These are phyloP conservation scores for Hippolais icterina DNA, from an alignment of 2,113 vertebrate genomes.

Conservation along the genomic window DNA sequence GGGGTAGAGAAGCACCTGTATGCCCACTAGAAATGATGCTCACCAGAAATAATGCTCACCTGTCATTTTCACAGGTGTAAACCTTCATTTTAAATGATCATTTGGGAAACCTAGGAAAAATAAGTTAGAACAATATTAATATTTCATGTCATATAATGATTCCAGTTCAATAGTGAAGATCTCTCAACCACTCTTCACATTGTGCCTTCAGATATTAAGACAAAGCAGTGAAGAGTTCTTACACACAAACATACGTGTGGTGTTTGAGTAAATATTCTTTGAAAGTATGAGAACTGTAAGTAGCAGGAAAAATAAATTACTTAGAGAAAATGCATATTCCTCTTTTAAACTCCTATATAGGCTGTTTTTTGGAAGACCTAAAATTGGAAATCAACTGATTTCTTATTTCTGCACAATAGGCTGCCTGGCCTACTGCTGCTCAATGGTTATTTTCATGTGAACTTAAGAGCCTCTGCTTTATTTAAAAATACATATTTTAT, in stretches of 20 bases:
- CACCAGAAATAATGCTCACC: background rate
- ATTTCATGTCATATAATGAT: background rate
- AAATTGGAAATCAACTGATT: background rate
- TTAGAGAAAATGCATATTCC: background rate
- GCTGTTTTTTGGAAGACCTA: background rate
- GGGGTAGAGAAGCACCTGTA: background rate
- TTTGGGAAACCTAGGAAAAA: background rate
- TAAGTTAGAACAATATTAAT: background rate
- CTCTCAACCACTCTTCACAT: fast-evolving
- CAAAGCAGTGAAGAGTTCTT: background rate
- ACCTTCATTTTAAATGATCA: background rate
- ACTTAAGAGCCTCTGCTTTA: background rate
- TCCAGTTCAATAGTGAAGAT: background rate
- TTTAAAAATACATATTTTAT: background rate
- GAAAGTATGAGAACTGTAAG: background rate
- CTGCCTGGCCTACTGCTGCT: background rate
- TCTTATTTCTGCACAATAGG: background rate
- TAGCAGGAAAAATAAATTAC: background rate
- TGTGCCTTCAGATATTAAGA: background rate
- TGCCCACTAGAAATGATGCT: background rate
- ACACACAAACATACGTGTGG: fast-evolving
- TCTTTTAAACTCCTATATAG: background rate
- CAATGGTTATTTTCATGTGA: background rate
- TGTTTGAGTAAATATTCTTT: background rate
- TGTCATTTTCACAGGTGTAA: background rate